These are phyloP conservation scores for Nephrotoma flavescens DNA, from an alignment of 2,888 invertebrate genomes.

Conservation along the genomic window DNA sequence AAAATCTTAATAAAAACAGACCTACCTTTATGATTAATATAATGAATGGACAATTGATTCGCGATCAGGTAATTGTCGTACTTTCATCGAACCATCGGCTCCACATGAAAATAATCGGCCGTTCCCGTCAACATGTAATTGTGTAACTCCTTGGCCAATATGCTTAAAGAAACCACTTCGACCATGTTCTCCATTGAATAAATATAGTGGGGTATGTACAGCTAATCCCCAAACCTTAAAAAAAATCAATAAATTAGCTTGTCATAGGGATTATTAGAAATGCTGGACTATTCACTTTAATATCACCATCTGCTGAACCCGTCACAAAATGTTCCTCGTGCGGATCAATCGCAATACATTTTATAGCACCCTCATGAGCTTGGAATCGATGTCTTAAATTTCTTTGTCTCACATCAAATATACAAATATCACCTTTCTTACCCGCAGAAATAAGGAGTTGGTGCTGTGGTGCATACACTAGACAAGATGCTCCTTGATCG, in stretches of 20 bases:
- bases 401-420: conserved; percentile 89
- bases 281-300: conserved; percentile 47
- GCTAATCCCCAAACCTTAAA: conserved; percentile 83
- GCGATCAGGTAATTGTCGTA: conserved; percentile 78
- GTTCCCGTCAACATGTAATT: conserved; percentile 79
- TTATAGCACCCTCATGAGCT: conserved; percentile 84
- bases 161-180: conserved; percentile 94
- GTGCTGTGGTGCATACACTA: conserved; percentile 83
- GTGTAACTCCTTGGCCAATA: conserved; percentile 92
- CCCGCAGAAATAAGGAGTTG: conserved; percentile 93
- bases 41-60: conserved; percentile 42
- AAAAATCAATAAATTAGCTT: conserved; percentile 11
- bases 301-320: conserved; percentile 85
- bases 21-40: conserved; percentile 27
- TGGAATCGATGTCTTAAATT: conserved; percentile 69
- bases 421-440: conserved; percentile 90
- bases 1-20: neutral
- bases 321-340: conserved; percentile 93
- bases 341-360: conserved; percentile 88
- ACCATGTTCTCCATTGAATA: conserved; percentile 88
- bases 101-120: conserved; percentile 94
- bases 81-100: conserved; percentile 97
- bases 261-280: neutral
- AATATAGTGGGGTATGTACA: conserved; percentile 71
- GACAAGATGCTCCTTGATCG: conserved; percentile 81